These are phyloP conservation scores for Calameuta idolon DNA, from an alignment of 2,888 invertebrate genomes.

Conservation along the genomic window DNA sequence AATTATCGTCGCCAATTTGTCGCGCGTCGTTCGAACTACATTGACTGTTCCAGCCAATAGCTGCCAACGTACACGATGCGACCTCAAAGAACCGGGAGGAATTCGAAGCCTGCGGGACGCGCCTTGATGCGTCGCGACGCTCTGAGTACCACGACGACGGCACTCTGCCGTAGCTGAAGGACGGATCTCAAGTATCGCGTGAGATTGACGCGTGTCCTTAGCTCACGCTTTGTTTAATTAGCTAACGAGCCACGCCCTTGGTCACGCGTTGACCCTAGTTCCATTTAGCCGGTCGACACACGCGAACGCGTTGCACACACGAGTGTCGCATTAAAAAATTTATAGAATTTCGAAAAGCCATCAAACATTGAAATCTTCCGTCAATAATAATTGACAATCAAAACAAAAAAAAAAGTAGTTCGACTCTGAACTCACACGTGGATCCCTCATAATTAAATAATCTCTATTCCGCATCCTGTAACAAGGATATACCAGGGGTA, in stretches of 20 bases:
- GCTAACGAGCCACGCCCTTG: conserved; percentile 50
- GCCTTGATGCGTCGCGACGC: neutral
- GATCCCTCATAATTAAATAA: neutral
- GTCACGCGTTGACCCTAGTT: conserved; percentile 16
- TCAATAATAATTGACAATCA: neutral
- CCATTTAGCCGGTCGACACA: neutral
- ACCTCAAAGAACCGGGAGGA: neutral
- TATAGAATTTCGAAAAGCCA: neutral
- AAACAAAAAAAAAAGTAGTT: neutral
- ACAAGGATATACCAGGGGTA: neutral
- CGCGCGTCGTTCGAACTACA: conserved; percentile 24
- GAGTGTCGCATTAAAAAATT: neutral
- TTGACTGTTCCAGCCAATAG: conserved; percentile 7
- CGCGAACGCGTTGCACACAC: neutral
- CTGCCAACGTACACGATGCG: neutral
- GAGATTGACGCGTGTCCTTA: conserved; percentile 24
- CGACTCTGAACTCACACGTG: neutral
- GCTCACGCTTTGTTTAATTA: conserved; percentile 48
- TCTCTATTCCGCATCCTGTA: neutral
- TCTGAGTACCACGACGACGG: neutral
- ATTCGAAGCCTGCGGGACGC: neutral
- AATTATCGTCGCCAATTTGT: conserved; percentile 35
- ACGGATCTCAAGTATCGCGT: conserved; percentile 26
- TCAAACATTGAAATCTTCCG: neutral
- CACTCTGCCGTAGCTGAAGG: neutral